These are phyloP conservation scores for Phyllostomus hastatus DNA, from an alignment of 2,113 vertebrate genomes.

Conservation along the genomic window DNA sequence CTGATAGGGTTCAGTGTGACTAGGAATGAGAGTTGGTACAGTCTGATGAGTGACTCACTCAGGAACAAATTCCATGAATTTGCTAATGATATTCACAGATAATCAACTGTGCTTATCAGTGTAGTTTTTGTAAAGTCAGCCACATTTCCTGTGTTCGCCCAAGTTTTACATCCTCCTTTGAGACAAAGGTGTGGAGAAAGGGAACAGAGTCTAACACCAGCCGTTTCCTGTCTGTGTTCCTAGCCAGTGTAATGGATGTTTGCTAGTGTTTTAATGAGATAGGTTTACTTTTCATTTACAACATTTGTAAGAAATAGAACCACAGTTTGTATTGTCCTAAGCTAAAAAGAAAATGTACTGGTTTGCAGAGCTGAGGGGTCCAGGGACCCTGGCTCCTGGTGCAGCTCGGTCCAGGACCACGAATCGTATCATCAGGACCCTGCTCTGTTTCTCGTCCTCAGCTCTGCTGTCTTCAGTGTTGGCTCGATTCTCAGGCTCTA, in stretches of 20 bases:
- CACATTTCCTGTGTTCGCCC: neutral
- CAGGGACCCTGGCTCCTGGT: neutral
- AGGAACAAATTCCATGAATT: neutral
- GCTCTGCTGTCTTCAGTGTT: neutral
- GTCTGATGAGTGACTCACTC: rapidly evolving
- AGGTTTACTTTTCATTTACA: neutral
- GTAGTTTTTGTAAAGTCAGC: neutral
- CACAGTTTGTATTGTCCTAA: neutral
- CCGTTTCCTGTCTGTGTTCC: neutral
- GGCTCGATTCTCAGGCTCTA: neutral
- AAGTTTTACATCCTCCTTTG: neutral
- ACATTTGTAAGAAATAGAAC: neutral
- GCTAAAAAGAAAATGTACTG: neutral
- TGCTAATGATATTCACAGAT: neutral
- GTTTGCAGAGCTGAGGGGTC: neutral
- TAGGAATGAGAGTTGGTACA: rapidly evolving
- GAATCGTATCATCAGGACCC: neutral
- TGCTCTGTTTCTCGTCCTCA: neutral
- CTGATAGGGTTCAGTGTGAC: rapidly evolving
- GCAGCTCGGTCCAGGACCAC: neutral
- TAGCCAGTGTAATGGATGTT: neutral
- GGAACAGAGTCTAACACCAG: neutral
- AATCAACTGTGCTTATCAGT: neutral
- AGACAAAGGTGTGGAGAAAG: neutral
- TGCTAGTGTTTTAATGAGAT: neutral